Evolutionary conservation across 2,797 vertebrate species (phyloP).

Genomic region (Morelia viridis): DNA sequence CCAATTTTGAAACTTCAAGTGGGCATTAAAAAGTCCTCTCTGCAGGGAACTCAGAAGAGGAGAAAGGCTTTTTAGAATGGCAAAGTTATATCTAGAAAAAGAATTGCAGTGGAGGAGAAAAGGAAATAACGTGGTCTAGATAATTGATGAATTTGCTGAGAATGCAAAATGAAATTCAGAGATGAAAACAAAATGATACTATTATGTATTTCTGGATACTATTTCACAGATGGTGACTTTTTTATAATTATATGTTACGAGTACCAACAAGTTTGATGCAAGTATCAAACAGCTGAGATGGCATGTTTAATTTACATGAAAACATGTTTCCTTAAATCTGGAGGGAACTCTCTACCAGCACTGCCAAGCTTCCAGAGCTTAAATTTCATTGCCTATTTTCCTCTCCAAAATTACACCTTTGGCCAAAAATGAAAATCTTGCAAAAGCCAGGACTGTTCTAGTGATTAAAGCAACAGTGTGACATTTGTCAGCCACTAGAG

Average conservation of each 20-base stretch:
- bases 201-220: constrained; percentile 27
- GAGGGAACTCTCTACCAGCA: neutral
- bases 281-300: constrained; percentile 35
- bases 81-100: neutral
- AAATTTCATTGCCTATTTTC: neutral
- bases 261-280: no score
- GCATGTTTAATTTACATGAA: constrained; percentile 27
- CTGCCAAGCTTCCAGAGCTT: no score
- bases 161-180: constrained; percentile 34
- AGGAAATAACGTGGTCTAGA: constrained; percentile 15
- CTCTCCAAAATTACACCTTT: neutral
- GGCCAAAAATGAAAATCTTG: neutral
- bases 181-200: constrained; percentile 31
- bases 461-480: neutral
- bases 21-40: neutral
- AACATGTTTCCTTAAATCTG: neutral
- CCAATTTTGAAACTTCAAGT: constrained; percentile 11
- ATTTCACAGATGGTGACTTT: constrained; percentile 43
- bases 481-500: neutral
- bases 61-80: neutral
- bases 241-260: constrained; percentile 39
- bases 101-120: neutral
- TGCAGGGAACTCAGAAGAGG: neutral
- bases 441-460: neutral
- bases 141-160: constrained; percentile 37